A percentile compares a stretch with the other conserved stretches of the same genome.
These are phyloP conservation scores for Chionis minor DNA, from an alignment of 2,113 vertebrate species.

Conservation along the genomic window DNA sequence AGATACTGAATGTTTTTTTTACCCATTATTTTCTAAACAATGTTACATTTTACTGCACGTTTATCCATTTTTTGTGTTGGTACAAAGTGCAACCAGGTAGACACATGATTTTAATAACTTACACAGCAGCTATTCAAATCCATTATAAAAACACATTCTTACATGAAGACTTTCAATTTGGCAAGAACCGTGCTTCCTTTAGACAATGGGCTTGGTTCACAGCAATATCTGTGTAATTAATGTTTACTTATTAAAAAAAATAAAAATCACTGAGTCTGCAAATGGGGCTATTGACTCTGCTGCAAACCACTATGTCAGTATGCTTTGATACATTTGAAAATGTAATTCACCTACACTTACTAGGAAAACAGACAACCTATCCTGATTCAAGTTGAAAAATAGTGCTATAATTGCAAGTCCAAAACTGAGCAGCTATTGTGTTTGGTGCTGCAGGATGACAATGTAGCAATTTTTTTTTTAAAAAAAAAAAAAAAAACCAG, in stretches of 20 bases:
- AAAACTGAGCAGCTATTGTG: not conserved
- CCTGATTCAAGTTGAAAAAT: not conserved
- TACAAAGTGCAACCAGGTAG: conserved; percentile 38
- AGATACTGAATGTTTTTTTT: conserved; percentile 49
- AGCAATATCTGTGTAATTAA: conserved; percentile 33
- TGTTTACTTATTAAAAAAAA: not conserved
- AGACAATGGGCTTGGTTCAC: conserved; percentile 62
- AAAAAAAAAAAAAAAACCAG: not conserved
- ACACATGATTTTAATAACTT: conserved; percentile 58
- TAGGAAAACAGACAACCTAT: not conserved
- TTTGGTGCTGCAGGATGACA: not conserved
- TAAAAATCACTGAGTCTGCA: not conserved
- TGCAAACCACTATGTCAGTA: not conserved
- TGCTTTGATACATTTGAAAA: not conserved
- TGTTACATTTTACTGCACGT: conserved; percentile 61
- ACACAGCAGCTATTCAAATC: conserved; percentile 45
- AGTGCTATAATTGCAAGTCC: not conserved
- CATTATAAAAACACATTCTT: conserved; percentile 39
- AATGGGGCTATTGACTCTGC: not conserved
- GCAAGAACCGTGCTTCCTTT: conserved; percentile 53
- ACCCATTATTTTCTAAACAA: conserved; percentile 61
- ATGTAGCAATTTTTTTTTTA: not conserved
- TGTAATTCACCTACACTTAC: not conserved
- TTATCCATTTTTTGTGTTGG: conserved; percentile 48
- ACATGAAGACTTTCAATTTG: conserved; percentile 36